Evolutionary conservation across 2,797 vertebrate genomes (phyloP), one percentile per base, ranked within the genome.

Genomic region (Sebastes matsubarae): DNA sequence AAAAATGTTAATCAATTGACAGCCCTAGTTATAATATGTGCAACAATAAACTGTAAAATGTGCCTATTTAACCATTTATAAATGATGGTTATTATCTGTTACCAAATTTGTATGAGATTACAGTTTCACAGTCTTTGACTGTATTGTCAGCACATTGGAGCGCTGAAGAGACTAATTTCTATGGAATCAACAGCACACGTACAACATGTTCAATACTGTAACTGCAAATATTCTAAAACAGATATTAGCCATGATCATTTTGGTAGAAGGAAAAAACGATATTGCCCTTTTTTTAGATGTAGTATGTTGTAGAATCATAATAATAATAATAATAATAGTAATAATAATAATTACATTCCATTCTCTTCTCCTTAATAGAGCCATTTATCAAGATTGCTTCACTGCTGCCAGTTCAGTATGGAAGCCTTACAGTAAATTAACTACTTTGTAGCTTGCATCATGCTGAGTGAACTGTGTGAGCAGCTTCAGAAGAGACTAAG

Each of bases 361-460:
- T 46, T 54, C 4, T 42, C 14, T 52, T 72, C 4, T 30, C 14
- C 20, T 61, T 79, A 84, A 68, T 42, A 64, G 34, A 6, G 3
- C 22, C 13, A 59, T 88, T 81, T 68, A 77, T 81, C 36, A 72
- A n/a, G n/a, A 80, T 34, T 66, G 66, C 63, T 67, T 65, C 54
- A 69, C 20, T 67, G 50, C 57, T 68, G 75, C 69, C 20, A 4
- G 24, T 61, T 78, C 54, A 65, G 59, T 80, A 83, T 64, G 50
- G 75, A 74, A 27, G 72, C 38, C 72, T 55, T 72, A 71, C 73
- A 79, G 75, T 88, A 71, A 87, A 86, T 75, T n/a, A 81, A 87
- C 55, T 69, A 75, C 83, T 89, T 70, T 80, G 80, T 75, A 83
- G 80, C 76, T 84, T 68, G 78, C 60, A n/a, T 89, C 88, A 84